phyloP scores from a whole-genome alignment of 30 jellyfish, hydroid and myxozoan species.

The Mastigias papua region DNA sequence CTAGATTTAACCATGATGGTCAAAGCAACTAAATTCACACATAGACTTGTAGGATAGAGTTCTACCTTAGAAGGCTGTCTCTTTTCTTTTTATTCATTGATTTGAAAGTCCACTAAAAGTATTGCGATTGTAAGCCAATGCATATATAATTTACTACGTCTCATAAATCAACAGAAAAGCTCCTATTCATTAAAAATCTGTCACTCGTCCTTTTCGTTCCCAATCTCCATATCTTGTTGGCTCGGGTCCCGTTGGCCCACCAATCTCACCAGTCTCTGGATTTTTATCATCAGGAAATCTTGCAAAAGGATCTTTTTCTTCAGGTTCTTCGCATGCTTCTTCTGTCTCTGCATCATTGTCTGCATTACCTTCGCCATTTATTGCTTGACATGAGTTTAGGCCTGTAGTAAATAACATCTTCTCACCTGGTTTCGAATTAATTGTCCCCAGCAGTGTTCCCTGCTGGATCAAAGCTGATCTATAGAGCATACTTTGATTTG shows the following conservation, averaged over 20 bases:
- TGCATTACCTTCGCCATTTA: conserved; percentile 32
- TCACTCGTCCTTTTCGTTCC: conserved; percentile 99
- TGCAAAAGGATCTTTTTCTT: conserved; percentile 87
- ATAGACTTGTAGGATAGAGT: too few species aligned
- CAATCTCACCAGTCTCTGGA: conserved; percentile 98
- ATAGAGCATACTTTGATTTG: neutral
- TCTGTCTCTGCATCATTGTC: neutral
- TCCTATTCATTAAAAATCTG: conserved; percentile 78
- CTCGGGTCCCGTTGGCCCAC: conserved; percentile 99
- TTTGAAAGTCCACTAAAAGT: neutral
- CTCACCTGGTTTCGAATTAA: neutral
- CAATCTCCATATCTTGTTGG: conserved; percentile 99
- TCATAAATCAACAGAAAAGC: neutral
- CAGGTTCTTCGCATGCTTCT: conserved; percentile 47
- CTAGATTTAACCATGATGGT: too few species aligned
- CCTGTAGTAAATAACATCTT: neutral
- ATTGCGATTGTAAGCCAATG: neutral
- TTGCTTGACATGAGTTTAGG: conserved; percentile 40
- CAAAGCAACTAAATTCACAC: too few species aligned
- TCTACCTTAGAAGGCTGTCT: too few species aligned
- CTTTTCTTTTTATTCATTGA: too few species aligned
- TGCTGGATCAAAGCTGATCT: neutral
- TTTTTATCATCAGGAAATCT: conserved; percentile 92
- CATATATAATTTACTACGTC: too few species aligned
- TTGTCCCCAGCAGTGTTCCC: neutral